phyloP scores from a whole-genome alignment of 2,888 invertebrate species.

The Selenia dentaria region DNA sequence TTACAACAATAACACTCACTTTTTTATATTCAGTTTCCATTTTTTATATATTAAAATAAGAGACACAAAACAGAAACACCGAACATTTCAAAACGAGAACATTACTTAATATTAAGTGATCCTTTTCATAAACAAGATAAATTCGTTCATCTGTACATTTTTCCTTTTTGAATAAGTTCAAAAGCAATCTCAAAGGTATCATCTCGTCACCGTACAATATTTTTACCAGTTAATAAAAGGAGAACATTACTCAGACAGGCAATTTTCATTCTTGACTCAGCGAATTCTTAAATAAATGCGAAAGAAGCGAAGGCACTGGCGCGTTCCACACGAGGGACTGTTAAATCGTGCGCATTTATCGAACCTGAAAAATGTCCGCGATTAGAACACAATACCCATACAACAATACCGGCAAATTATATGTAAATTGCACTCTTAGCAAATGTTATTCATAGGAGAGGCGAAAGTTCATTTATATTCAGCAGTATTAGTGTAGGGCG shows the following conservation, averaged over 20 bases:
- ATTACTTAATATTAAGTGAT: no score
- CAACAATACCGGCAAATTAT: slow-evolving; percentile 50
- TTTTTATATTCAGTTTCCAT: no score
- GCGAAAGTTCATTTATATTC: slow-evolving; percentile 73
- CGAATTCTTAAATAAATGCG: slow-evolving; percentile 25
- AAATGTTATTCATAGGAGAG: slow-evolving; percentile 75
- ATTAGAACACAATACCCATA: slow-evolving; percentile 47
- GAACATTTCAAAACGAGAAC: no score
- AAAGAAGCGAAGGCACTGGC: slow-evolving; percentile 24
- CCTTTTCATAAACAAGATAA: background rate
- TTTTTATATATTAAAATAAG: no score
- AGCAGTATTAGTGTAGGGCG: slow-evolving; percentile 61
- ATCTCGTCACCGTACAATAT: slow-evolving; percentile 57
- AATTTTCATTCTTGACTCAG: slow-evolving; percentile 49
- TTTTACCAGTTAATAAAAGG: slow-evolving; percentile 65
- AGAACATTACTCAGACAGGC: slow-evolving; percentile 60
- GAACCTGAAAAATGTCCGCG: slow-evolving; percentile 36
- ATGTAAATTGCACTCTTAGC: slow-evolving; percentile 67
- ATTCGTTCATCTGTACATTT: background rate
- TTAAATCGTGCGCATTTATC: slow-evolving; percentile 21
- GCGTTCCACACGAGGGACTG: slow-evolving; percentile 14
- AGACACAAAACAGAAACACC: no score
- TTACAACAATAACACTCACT: no score
- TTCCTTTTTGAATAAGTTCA: slow-evolving; percentile 43
- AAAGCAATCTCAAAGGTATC: slow-evolving; percentile 56